phyloP scores from a whole-genome alignment of 1,140 invertebrate genomes.

The Laupala kohalensis region DNA sequence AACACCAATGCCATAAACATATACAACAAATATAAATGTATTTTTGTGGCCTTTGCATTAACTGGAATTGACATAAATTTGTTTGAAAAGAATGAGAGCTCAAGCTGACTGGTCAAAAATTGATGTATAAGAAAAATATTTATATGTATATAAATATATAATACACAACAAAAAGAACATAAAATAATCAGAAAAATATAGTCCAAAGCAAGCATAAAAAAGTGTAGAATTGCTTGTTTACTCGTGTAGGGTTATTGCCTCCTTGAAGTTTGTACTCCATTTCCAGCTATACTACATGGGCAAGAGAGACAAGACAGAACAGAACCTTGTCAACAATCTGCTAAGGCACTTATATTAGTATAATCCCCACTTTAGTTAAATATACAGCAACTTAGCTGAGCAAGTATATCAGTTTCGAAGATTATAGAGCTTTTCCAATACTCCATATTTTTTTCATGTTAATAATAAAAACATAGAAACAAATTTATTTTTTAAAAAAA shows the following conservation, averaged over 20 bases:
- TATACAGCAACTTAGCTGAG: too few species aligned
- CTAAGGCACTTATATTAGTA: neutral
- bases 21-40: neutral
- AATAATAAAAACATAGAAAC: too few species aligned
- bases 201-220: constrained; percentile 18
- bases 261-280: constrained; percentile 88
- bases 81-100: constrained; percentile 14
- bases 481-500: too few species aligned
- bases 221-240: constrained; percentile 32
- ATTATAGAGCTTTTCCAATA: too few species aligned
- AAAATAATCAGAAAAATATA: constrained; percentile 13
- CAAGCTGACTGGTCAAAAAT: constrained; percentile 11
- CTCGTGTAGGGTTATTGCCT: constrained; percentile 68
- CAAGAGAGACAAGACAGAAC: constrained; percentile 16
- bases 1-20: neutral
- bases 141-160: constrained; percentile 14
- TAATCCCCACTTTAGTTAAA: neutral
- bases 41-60: neutral
- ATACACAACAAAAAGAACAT: neutral
- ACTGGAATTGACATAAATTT: neutral
- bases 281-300: constrained; percentile 72
- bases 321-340: constrained; percentile 8
- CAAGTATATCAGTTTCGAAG: too few species aligned
- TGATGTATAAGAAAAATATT: constrained; percentile 8
- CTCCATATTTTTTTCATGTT: too few species aligned